Base-by-base conservation (phyloP, 2,888 invertebrate species). In the Eupithecia pulchellata region DNA sequence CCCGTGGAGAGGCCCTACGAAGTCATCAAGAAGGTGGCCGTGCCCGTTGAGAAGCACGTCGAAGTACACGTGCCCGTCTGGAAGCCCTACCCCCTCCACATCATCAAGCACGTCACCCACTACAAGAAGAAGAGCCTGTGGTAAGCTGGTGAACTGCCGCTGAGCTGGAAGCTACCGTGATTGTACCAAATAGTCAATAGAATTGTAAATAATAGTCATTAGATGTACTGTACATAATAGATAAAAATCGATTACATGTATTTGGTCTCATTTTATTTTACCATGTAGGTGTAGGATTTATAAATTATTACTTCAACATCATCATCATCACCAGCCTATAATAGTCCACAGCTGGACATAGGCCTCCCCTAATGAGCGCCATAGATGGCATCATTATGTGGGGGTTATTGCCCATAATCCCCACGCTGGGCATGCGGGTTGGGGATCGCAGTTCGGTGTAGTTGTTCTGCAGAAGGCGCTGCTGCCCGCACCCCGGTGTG, bases 181-280 rank as follows among this genome's bases (percentile, higher is more conserved):
- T 89, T 84, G 88, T 90, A 88, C 93, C 92, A 93, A 92, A 92
- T 93, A 93, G 89, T 91, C 89, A 89, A 88, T 90, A 89, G 86
- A 85, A 79, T 80, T 94, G 92, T 93, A 93, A 91, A 92, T 92
- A 91, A 89, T 93, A 93, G 93, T 90, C 91, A 91, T 86, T 92
- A 93, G 91, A 81, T 92, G 88, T 93, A 90, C 79, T 60, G 57
- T 69, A 69, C 64, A 83, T 86, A 81, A 76, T 77, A 77, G 77
- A 67, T 78, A 77, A 77, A 47, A 71, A 61, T 66, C 14, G 2
- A 69, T 52, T 72, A 73, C 73, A 70, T 55, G n/a, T 20, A 61
- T 63, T 30, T 75, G 66, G 67, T 64, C 34, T 72, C 47, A 39
- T 70, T 69, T 64, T 17, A 34, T 29, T 55, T 68, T 29, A 20